Base-by-base conservation (phyloP, 2,113 vertebrate species). In the Thunnus maccoyii region DNA sequence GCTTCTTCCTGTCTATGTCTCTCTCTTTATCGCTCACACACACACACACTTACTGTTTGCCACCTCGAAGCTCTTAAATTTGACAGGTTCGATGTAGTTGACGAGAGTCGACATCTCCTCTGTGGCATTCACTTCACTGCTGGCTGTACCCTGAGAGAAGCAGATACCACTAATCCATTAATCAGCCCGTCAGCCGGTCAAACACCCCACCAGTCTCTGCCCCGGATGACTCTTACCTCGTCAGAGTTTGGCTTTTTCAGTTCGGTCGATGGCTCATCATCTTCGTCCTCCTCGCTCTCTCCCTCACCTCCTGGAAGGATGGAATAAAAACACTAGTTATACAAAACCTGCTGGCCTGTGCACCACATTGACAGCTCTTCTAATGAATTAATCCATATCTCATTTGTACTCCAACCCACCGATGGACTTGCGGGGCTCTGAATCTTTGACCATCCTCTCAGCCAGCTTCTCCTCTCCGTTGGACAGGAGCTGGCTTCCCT, bases 61-160 rank as follows among this genome's bases (percentile, higher is more conserved):
- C 54, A 92, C 91, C 36, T 96, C 95, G 2, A 98, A 98, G 82
- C 88, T 95, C 88, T 97, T 97, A 91, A 98, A 98, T 85, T 98
- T 98, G 86, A 98, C 97, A 0, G 97, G 97, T 73, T 98, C 96
- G 0, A 97, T 93, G 84, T 98, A 98, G 92, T 97, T 98, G 82
- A 98, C 97, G 0, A 98, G 92, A 0, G 94, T 97, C 0, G 97
- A 98, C 97, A 98, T 98, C 90, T 97, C 97, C 90, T 97, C 97
- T 0, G 97, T 98, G 83, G 97, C 97, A 0, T 96, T 96, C 20
- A 96, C 97, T 82, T 98, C 97, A n/a, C 96, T 97, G 91, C 96
- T 96, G 55, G 97, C 97, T 0, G 97, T 98, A 48, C 97, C 97
- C 97, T 98, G 90, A 4, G 14, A 41, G 32, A 48, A n/a, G 25